phyloP scores from a whole-genome alignment of 2,797 vertebrate species.

The Potorous gilbertii region DNA sequence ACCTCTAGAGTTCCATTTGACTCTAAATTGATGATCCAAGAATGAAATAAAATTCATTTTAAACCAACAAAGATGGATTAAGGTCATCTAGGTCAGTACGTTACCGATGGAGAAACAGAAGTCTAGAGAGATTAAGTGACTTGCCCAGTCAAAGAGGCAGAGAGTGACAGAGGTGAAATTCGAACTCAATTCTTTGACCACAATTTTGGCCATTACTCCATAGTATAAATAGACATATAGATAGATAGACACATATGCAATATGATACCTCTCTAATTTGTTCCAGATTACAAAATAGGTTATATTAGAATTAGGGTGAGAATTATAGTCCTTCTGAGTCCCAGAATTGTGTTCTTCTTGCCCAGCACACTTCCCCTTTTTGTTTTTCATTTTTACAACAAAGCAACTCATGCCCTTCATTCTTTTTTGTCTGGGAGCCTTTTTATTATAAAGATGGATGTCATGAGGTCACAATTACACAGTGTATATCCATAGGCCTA shows the following conservation, averaged over 20 bases:
- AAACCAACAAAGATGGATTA: too few species aligned
- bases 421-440: slow-evolving; percentile 18
- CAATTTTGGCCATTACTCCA: not conserved
- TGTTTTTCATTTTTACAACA: not conserved
- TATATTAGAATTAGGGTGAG: not conserved
- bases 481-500: slow-evolving; percentile 2
- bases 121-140: not conserved
- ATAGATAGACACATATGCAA: not conserved
- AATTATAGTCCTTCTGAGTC: not conserved
- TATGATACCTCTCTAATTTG: not conserved
- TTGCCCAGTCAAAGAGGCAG: not conserved
- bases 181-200: not conserved
- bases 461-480: slow-evolving; percentile 7
- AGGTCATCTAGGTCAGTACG: not conserved
- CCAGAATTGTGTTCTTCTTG: not conserved
- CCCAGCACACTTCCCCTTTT: not conserved
- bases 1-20: too few species aligned
- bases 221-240: too few species aligned
- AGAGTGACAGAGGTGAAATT: not conserved
- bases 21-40: too few species aligned
- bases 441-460: slow-evolving; percentile 9
- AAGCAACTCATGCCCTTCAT: not conserved
- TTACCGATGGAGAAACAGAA: not conserved
- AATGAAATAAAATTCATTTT: too few species aligned
- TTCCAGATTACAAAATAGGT: not conserved